Base-by-base conservation (phyloP, 1,140 invertebrate genomes). In the Drosophila tristis region DNA sequence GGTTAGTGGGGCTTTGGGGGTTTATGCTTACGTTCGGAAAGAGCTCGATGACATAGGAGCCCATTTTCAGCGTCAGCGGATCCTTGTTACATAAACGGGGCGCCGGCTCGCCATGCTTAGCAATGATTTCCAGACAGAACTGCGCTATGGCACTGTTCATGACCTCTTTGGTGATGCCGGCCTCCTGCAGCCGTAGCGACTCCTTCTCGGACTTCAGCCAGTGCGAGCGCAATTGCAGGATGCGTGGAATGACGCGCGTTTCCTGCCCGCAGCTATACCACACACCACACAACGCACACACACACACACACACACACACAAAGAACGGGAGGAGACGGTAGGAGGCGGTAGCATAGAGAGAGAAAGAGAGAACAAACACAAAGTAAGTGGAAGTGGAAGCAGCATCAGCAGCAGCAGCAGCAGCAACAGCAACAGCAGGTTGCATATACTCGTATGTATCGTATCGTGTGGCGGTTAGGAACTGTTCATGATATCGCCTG, bases 41-140 rank as follows among this genome's bases (percentile, higher is more conserved):
- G 47, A 96, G 93, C 76, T 96, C 95, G 49, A 96, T 93, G 71
- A 96, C 95, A 91, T 96, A 96, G 26, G 96, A 96, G 79, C 98
- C 97, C 93, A 98, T 98, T 93, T 99, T 99, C 45, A 99, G 94
- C 15, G 98, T 98, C 59, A 99, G 95, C 15, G 99, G 99, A 94
- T 99, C 99, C 93, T 99, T 99, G 94, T 99, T 99, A 93, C 99
- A 99, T 55, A 99, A 94, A 54, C 96, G 94, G 35, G 96, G 94
- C 57, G 99, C 98, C 11, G 98, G 96, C 79, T 98, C 97, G 26
- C 98, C 99, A 93, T 99, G 98, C 72, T 96, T 95, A 48, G 97
- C 97, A 80, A 99, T 98, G 80, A 99, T 96, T 93, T 99, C 98
- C 60, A 99, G 93, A 84, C 98, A 99, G 93, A 99, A 99, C 15